phyloP scores from a whole-genome alignment of 2,888 invertebrate genomes.

The Metellina segmentata region DNA sequence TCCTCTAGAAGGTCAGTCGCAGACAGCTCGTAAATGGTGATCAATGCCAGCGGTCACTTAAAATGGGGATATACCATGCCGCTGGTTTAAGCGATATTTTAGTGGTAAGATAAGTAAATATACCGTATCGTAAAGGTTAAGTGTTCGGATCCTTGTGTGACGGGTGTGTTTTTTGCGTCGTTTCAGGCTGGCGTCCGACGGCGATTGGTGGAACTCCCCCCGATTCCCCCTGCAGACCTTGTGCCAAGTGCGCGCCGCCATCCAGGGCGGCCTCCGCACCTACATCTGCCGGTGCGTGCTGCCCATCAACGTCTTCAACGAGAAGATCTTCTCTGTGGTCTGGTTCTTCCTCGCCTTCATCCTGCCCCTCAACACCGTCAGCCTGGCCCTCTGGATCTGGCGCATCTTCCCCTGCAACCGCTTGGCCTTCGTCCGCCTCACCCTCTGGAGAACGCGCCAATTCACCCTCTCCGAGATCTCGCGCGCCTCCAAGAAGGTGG shows the following conservation, averaged over 20 bases:
- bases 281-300: slow-evolving; percentile 80
- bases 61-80: no score
- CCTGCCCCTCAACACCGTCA: slow-evolving; percentile 79
- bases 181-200: slow-evolving; percentile 78
- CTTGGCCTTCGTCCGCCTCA: slow-evolving; percentile 80
- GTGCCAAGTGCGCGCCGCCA: slow-evolving; percentile 80
- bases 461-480: slow-evolving; percentile 81
- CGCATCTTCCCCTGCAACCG: slow-evolving; percentile 79
- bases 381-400: slow-evolving; percentile 79
- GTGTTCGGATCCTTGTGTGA: no score
- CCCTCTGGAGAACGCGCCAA: slow-evolving; percentile 81
- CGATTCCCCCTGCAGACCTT: slow-evolving; percentile 82
- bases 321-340: slow-evolving; percentile 80
- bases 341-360: slow-evolving; percentile 81
- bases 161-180: not conserved
- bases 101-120: no score
- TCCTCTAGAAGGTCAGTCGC: no score
- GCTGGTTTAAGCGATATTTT: no score
- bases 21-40: no score
- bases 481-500: slow-evolving; percentile 79
- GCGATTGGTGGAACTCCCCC: slow-evolving; percentile 81
- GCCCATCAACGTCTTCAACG: slow-evolving; percentile 80
- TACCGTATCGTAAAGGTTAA: no score
- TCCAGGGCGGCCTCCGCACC: slow-evolving; percentile 79
- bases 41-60: no score